Evolutionary conservation across 2,888 invertebrate species (phyloP).

Genomic region (Andrena bicolor): DNA sequence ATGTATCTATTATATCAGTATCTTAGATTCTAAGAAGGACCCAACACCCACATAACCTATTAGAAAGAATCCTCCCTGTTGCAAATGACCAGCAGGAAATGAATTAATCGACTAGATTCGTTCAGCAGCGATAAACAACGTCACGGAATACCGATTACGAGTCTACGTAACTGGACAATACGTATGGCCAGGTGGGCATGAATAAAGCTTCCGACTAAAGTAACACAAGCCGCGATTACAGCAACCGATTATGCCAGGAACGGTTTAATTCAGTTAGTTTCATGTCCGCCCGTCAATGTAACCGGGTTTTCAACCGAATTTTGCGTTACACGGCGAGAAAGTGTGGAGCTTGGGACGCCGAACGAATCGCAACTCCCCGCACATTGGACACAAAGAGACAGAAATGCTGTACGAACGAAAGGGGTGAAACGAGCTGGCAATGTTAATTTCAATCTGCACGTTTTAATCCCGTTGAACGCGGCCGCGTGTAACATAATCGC

Average conservation of each 20-base stretch:
- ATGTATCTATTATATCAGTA: too few relatives aligned
- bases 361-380: background rate
- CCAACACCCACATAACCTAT: background rate
- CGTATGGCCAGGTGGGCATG: background rate
- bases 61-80: background rate
- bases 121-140: constrained; percentile 16
- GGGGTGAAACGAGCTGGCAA: constrained; percentile 17
- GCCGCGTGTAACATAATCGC: constrained; percentile 13
- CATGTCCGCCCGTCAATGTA: background rate
- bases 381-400: background rate
- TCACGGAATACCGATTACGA: constrained; percentile 7
- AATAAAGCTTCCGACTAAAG: constrained; percentile 51
- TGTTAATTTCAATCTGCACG: constrained; percentile 48
- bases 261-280: constrained; percentile 17
- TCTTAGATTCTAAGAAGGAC: background rate
- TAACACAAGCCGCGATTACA: constrained; percentile 39
- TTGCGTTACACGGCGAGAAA: background rate
- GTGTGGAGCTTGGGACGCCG: background rate
- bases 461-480: constrained; percentile 19
- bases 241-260: constrained; percentile 8
- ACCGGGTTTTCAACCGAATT: constrained; percentile 2
- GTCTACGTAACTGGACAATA: constrained; percentile 15
- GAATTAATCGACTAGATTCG: constrained; percentile 21
- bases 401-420: background rate
- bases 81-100: background rate